A percentile compares a stretch with the other conserved stretches of the same genome.
Evolutionary conservation across 2,888 invertebrate genomes (phyloP).

Genomic region (Oegoconia quadripuncta): DNA sequence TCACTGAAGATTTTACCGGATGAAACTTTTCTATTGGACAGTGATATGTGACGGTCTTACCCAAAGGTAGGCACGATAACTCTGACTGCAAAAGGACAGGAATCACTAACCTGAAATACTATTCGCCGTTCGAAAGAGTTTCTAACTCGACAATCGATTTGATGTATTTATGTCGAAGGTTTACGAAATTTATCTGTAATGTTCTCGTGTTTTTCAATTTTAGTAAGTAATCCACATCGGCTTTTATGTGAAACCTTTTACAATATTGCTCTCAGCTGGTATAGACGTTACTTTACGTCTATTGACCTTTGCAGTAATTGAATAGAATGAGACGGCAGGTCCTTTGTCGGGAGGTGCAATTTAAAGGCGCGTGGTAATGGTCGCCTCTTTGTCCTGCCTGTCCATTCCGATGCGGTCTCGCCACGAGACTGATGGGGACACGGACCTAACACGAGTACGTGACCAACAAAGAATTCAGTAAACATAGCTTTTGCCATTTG

Average conservation of each 20-base stretch:
- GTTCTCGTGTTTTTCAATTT: slow-evolving; percentile 13
- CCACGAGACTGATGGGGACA: slow-evolving; percentile 32
- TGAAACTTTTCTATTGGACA: slow-evolving; percentile 19
- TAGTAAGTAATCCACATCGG: slow-evolving; percentile 6
- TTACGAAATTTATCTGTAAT: slow-evolving; percentile 12
- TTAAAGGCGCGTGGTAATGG: slow-evolving; percentile 46
- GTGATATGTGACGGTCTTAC: slow-evolving; percentile 19
- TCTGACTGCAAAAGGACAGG: too few species aligned
- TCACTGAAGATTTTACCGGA: slow-evolving; percentile 22
- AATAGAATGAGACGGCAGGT: slow-evolving; percentile 57
- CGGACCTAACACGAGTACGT: slow-evolving; percentile 2
- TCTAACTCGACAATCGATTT: slow-evolving; percentile 19
- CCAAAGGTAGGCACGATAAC: slow-evolving; percentile 4
- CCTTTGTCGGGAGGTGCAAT: slow-evolving; percentile 53
- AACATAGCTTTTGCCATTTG: too few species aligned
- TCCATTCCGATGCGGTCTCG: slow-evolving; percentile 34
- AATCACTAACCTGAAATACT: slow-evolving; percentile 25
- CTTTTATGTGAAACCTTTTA: slow-evolving; percentile 6
- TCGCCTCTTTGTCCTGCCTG: slow-evolving; percentile 42
- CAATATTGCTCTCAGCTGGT: slow-evolving; percentile 8
- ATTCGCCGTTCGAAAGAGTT: slow-evolving; percentile 18
- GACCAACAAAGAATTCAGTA: too few species aligned
- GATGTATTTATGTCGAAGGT: slow-evolving; percentile 17
- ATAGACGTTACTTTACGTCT: slow-evolving; percentile 30
- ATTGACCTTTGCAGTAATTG: slow-evolving; percentile 56